Evolutionary conservation across 2,888 invertebrate species (phyloP).

Genomic region (Mayetiola destructor): DNA sequence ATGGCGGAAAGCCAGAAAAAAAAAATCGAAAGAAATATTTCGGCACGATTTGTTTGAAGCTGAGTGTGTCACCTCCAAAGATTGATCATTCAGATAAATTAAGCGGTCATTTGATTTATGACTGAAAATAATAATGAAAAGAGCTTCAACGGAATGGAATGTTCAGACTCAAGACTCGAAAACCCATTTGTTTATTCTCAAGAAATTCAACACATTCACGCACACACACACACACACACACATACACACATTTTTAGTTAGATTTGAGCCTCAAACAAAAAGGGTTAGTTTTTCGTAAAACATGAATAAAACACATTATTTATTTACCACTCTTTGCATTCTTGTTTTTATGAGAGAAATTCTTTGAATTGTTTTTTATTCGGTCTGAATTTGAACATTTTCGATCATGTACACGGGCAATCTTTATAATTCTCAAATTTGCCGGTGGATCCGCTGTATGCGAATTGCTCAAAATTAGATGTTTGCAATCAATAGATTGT

Average conservation of each 20-base stretch:
- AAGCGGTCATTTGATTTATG: slow-evolving; percentile 9
- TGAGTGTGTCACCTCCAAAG: slow-evolving; percentile 5
- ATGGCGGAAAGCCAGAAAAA: neutral
- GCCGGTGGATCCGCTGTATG: too few relatives aligned
- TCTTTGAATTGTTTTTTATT: too few relatives aligned
- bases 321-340: too few relatives aligned
- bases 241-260: neutral
- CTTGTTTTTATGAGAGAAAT: too few relatives aligned
- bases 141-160: neutral
- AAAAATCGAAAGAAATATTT: neutral
- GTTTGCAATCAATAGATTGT: too few relatives aligned
- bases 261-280: neutral
- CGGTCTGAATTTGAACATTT: too few relatives aligned
- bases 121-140: slow-evolving; percentile 1
- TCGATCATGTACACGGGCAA: too few relatives aligned
- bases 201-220: too few relatives aligned
- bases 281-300: neutral
- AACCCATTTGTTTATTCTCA: neutral
- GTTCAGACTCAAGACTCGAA: neutral
- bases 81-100: slow-evolving; percentile 7
- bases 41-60: slow-evolving; percentile 4
- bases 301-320: too few relatives aligned
- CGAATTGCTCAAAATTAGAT: too few relatives aligned
- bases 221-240: too few relatives aligned
- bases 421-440: too few relatives aligned